These are phyloP conservation scores for Hippoglossus stenolepis DNA, from an alignment of 2,113 vertebrate species.

Conservation along the genomic window DNA sequence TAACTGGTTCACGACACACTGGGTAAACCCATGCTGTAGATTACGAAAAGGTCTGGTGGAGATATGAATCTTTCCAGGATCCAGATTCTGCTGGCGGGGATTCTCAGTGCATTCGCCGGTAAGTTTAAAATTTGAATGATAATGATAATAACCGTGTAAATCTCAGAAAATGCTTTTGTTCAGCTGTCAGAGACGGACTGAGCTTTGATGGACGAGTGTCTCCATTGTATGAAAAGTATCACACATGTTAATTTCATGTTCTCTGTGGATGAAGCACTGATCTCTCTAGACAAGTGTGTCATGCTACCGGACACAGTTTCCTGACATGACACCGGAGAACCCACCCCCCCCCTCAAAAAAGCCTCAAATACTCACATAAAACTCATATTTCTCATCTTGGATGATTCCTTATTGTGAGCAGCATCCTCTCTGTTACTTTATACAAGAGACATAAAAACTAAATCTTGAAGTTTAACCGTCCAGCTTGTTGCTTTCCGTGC, in stretches of 20 bases:
- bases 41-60: conserved; percentile 2
- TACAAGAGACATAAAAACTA: too few species aligned
- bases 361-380: background rate
- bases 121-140: conserved; percentile 33
- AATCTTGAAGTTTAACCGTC: background rate
- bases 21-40: conserved; percentile 27
- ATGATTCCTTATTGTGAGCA: too few species aligned
- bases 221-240: background rate
- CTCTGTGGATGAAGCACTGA: background rate
- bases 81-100: conserved; percentile 43
- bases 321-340: background rate
- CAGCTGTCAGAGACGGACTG: background rate
- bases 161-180: background rate
- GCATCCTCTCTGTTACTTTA: too few species aligned
- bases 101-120: conserved; percentile 48
- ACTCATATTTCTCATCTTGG: background rate
- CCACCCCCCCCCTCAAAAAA: too few species aligned
- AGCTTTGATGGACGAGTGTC: background rate
- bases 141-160: background rate
- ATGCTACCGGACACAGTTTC: background rate
- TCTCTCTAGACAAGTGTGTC: background rate
- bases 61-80: conserved; percentile 54
- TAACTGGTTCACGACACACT: conserved; percentile 2
- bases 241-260: background rate
- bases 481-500: background rate